A percentile compares a stretch with the other conserved stretches of the same genome.
Evolutionary conservation across 2,113 vertebrate species (phyloP).

Genomic region (Hydrolagus affinis): DNA sequence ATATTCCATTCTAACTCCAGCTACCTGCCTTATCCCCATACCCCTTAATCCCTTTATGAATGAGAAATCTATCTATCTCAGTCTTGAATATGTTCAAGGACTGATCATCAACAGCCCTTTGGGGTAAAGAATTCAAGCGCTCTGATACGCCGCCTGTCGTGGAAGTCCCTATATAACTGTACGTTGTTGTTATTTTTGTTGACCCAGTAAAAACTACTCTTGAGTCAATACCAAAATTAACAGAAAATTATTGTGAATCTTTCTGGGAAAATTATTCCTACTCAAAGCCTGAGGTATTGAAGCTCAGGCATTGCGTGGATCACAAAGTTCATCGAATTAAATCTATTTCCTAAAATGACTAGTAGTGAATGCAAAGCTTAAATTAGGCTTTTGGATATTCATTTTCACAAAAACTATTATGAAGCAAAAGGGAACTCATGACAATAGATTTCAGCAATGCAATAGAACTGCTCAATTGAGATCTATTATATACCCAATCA

Average conservation of each 20-base stretch:
- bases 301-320: neutral
- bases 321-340: neutral
- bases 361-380: conserved; percentile 3
- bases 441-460: neutral
- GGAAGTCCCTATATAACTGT: too few species aligned
- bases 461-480: neutral
- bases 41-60: too few species aligned
- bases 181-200: too few species aligned
- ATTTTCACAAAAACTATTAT: conserved; percentile 8
- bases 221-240: neutral
- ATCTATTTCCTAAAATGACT: neutral
- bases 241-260: neutral
- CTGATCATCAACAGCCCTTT: too few species aligned
- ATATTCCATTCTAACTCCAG: too few species aligned
- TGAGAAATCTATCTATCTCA: too few species aligned
- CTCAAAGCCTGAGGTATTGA: neutral
- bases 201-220: too few species aligned
- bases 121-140: too few species aligned
- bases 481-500: neutral
- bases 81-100: too few species aligned
- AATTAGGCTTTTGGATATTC: neutral
- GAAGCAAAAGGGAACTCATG: neutral
- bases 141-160: too few species aligned
- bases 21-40: too few species aligned
- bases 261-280: neutral